Evolutionary conservation across 2,888 invertebrate species (phyloP).

Genomic region (Linnaemya tessellans): DNA sequence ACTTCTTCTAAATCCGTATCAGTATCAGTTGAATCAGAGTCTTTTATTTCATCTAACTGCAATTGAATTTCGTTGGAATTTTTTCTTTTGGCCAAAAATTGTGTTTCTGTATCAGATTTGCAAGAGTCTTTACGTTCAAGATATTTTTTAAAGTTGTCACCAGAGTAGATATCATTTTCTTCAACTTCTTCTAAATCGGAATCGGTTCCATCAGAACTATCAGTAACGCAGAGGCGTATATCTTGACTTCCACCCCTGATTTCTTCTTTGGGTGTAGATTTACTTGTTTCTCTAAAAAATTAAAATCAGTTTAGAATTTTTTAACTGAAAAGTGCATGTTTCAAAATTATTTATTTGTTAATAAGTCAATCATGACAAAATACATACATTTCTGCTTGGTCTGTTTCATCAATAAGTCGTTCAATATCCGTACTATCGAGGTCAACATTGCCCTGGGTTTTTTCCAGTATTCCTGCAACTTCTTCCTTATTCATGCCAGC

Average conservation of each 20-base stretch:
- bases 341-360: no score
- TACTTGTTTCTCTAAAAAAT: conserved; percentile 1
- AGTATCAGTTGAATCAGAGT: conserved; percentile 63
- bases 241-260: conserved; percentile 56
- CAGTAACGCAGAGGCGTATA: conserved; percentile 66
- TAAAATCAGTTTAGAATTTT: neutral
- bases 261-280: neutral
- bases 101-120: neutral
- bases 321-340: neutral
- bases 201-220: conserved; percentile 66
- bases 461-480: conserved; percentile 85
- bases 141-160: neutral
- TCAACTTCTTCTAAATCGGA: conserved; percentile 69
- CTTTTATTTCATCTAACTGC: conserved; percentile 65
- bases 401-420: conserved; percentile 19
- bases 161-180: neutral
- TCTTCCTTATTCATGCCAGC: conserved; percentile 89
- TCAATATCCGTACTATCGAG: conserved; percentile 64
- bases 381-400: conserved; percentile 22
- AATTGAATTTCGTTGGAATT: conserved; percentile 42
- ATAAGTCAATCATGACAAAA: neutral
- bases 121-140: neutral
- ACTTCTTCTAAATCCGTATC: conserved; percentile 71
- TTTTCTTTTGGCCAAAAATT: neutral
- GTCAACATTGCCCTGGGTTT: conserved; percentile 74